Percentiles rank a stretch among this genome's conserved stretches.
Conservation (phyloP, 2,797 vertebrate species). For the Diglossa cyanea region DNA sequence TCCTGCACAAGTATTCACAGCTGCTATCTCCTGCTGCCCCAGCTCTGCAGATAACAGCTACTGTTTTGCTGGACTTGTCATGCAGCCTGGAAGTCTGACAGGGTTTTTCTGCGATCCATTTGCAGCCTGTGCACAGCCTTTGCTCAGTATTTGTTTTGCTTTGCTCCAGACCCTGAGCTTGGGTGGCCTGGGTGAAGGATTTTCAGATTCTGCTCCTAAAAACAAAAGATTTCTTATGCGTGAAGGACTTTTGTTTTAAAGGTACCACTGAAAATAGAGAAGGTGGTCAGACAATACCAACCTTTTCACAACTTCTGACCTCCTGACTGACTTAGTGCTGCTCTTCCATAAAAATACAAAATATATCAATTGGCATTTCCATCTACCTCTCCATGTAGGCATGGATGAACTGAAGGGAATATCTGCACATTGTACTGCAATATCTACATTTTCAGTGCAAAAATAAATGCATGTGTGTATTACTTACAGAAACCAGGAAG, state of each 20-base stretch:
- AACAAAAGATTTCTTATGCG: neutral
- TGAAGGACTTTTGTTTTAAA: neutral
- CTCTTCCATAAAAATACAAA: neutral
- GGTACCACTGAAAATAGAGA: neutral
- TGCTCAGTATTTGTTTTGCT: neutral
- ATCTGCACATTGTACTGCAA: rapidly evolving
- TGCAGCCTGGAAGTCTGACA: slow-evolving; percentile 10
- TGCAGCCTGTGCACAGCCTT: neutral
- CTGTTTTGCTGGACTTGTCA: slow-evolving; percentile 36
- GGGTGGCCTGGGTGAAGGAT: slow-evolving; percentile 20
- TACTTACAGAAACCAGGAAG: neutral
- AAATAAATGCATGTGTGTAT: rapidly evolving
- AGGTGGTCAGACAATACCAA: rapidly evolving
- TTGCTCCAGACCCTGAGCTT: neutral
- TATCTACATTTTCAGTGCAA: neutral
- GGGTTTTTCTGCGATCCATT: neutral
- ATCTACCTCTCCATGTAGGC: neutral
- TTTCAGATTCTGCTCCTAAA: neutral
- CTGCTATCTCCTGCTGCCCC: slow-evolving; percentile 24
- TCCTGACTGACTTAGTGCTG: neutral
- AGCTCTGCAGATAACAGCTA: slow-evolving; percentile 38
- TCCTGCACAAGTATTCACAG: neutral
- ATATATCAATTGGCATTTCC: neutral
- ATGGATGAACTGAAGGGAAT: neutral
- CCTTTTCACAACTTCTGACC: neutral